Conservation (phyloP, 2,888 invertebrate genomes). For the Perizoma affinitatum region DNA sequence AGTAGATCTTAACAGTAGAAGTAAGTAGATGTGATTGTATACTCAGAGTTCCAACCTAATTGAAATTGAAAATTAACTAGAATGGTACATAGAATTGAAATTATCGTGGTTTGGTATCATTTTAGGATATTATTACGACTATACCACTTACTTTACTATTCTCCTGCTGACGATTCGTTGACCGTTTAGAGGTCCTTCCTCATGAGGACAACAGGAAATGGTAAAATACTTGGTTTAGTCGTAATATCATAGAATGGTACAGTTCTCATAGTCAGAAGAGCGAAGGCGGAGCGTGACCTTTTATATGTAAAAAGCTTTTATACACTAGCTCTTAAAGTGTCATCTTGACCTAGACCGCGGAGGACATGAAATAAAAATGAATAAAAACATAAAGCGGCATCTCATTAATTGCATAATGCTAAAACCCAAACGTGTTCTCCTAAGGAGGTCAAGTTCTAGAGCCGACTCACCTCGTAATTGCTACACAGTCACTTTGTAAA, state of each 20-base stretch:
- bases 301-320: conserved; percentile 32
- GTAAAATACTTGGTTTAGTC: too few relatives aligned
- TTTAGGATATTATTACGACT: too few relatives aligned
- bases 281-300: conserved; percentile 36
- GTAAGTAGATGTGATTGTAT: neutral
- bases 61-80: conserved; percentile 17
- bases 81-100: neutral
- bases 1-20: too few relatives aligned
- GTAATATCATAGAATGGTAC: conserved; percentile 14
- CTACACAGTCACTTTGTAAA: conserved; percentile 49
- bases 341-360: conserved; percentile 51
- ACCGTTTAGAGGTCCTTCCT: too few relatives aligned
- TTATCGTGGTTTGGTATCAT: too few relatives aligned
- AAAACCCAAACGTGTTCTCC: conserved; percentile 62
- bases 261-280: conserved; percentile 24
- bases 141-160: too few relatives aligned
- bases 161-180: too few relatives aligned
- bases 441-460: conserved; percentile 76
- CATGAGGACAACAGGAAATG: too few relatives aligned
- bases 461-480: conserved; percentile 54
- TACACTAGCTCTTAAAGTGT: conserved; percentile 36
- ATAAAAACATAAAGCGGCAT: conserved; percentile 54
- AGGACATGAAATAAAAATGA: conserved; percentile 46
- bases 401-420: conserved; percentile 63
- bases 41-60: conserved; percentile 1